Percentiles rank a stretch among this genome's conserved stretches.
phyloP scores from a whole-genome alignment of 1,140 invertebrate genomes.

The Nilaparvata lugens region DNA sequence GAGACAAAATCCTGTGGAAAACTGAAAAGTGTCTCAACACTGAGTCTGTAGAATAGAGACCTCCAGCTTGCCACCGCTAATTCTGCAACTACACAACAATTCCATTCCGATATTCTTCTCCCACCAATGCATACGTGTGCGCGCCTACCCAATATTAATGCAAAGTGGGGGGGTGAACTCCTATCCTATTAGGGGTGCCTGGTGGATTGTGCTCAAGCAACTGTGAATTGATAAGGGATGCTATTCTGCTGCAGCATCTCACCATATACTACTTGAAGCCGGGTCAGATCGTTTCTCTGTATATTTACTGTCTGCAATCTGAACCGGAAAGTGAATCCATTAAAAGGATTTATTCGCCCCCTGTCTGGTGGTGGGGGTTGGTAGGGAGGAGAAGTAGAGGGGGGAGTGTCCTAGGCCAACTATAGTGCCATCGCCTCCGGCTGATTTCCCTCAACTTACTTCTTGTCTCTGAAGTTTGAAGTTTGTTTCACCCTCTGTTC shows the following conservation, averaged over 20 bases:
- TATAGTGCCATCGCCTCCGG: no score
- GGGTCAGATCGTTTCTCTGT: background rate
- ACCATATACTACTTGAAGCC: background rate
- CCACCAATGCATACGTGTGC: background rate
- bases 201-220: slow-evolving; percentile 3
- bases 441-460: background rate
- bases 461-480: no score
- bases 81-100: background rate
- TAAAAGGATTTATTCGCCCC: background rate
- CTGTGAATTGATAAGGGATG: background rate
- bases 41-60: background rate
- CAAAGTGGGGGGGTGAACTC: background rate
- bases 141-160: background rate
- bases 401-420: no score
- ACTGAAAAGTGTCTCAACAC: no score
- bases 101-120: slow-evolving; percentile 2
- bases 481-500: no score
- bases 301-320: slow-evolving; percentile 1
- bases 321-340: slow-evolving; percentile 3
- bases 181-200: background rate
- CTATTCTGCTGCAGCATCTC: background rate
- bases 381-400: background rate
- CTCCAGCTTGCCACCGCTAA: background rate
- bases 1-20: no score
- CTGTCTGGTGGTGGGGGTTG: background rate